Percentiles rank a stretch among this genome's conserved stretches.
Evolutionary conservation across 2,797 vertebrate genomes (phyloP).

Genomic region (Bradypus variegatus): DNA sequence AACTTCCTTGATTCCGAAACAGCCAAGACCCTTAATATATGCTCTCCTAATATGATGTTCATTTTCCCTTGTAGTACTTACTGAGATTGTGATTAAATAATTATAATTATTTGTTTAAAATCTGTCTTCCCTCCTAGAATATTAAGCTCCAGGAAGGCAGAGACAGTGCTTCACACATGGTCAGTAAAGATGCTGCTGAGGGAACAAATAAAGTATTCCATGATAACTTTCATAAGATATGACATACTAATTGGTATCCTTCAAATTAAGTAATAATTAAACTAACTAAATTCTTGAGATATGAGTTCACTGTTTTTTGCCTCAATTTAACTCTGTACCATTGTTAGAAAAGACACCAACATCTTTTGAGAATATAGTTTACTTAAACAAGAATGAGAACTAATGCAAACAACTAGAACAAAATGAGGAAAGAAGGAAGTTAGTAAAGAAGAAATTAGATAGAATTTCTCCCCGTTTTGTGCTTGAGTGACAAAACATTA

Average conservation of each 20-base stretch:
- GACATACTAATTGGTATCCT: background rate
- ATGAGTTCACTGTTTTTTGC: background rate
- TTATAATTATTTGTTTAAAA: constrained; percentile 30
- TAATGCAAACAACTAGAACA: background rate
- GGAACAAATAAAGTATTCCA: constrained; percentile 6
- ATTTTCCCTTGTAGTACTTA: background rate
- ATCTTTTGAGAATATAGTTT: background rate
- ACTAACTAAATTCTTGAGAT: background rate
- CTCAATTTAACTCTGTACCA: background rate
- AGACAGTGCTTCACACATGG: background rate
- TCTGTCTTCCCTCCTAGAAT: background rate
- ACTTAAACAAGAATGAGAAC: constrained; percentile 23
- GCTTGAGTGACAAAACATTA: background rate
- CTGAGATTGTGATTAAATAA: background rate
- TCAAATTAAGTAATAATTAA: background rate
- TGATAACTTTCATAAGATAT: background rate
- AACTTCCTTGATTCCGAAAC: background rate
- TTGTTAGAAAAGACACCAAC: background rate
- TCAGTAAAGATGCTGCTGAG: background rate
- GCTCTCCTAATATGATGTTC: background rate
- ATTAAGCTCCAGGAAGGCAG: background rate
- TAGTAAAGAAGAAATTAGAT: background rate
- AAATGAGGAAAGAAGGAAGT: background rate
- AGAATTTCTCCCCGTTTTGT: background rate
- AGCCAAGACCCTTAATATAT: background rate